Base-by-base conservation (phyloP, 2,797 vertebrate genomes). In the Enteromius afrohamiltoni region DNA sequence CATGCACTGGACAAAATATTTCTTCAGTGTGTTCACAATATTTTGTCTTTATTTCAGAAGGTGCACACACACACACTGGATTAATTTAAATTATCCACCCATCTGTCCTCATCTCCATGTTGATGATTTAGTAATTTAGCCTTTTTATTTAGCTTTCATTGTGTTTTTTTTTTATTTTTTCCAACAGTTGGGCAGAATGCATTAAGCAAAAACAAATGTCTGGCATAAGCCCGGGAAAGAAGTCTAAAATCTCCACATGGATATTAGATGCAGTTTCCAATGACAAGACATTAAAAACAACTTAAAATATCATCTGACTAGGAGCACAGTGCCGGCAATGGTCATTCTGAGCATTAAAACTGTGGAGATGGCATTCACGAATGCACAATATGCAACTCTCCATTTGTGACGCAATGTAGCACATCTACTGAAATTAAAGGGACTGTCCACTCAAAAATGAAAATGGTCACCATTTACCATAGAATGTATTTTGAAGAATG, bases 401-500 rank as follows among this genome's bases (percentile, higher is more conserved):
- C 29, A 42, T 75, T 42, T 51, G 80, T 67, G 70, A 75, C n/a
- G 9, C 67, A 53, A 65, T 65, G 70, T 21, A 60, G 11, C 69
- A 80, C 19, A 73, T 80, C 68, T 31, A 23, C 53, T 80, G 40
- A 71, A 19, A 80, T 73, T 17, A 40, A 76, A 55, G 13, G 51
- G 19, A 40, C 21, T 9, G 51, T n/a, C 17, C 5, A 74, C 2
- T 10, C 26, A 64, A 64, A 74, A 53, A 53, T 53, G 6, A 51
- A 51, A 51, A 51, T 21, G 21, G 1, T 21, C 29, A 34, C 9
- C 45, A 51, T 16, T 64, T 17, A 64, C 13, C 6, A 51, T 21
- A 51, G 4, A 47, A 51, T 5, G 19, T 17, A 74, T 51, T 51
- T 51, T 51, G 47, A 73, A 21, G 9, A 51, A 51, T 7, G 17